phyloP scores from a whole-genome alignment of 2,888 invertebrate genomes.

The Amiota mariae region DNA sequence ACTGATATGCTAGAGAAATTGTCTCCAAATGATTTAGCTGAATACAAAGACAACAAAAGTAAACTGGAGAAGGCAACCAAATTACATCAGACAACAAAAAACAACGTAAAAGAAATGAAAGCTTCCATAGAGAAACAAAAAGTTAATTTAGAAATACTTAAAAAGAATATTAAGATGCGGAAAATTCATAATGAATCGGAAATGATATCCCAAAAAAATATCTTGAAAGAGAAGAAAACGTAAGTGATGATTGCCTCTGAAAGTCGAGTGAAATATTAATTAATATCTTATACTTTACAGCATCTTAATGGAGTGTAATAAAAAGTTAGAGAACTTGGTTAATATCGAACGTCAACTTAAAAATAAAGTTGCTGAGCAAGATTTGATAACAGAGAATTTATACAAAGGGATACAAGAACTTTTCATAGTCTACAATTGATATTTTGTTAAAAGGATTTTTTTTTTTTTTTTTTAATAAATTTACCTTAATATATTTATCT shows the following conservation, averaged over 20 bases:
- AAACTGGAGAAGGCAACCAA: constrained; percentile 37
- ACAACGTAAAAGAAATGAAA: constrained; percentile 12
- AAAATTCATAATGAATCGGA: constrained; percentile 36
- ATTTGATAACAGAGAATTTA: neutral
- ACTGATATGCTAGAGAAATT: constrained; percentile 47
- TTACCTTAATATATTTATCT: neutral
- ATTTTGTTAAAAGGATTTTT: neutral
- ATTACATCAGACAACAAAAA: neutral
- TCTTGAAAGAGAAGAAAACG: neutral
- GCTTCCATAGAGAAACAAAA: constrained; percentile 28
- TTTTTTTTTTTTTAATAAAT: neutral
- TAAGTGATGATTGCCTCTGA: neutral
- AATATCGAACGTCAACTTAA: constrained; percentile 15
- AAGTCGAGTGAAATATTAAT: no score
- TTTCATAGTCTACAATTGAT: neutral
- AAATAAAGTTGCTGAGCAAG: neutral
- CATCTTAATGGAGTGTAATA: neutral
- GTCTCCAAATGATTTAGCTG: constrained; percentile 39
- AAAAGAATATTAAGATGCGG: constrained; percentile 31
- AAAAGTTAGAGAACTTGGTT: constrained; percentile 22
- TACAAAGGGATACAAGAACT: neutral
- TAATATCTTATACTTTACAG: neutral
- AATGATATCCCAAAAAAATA: constrained; percentile 25
- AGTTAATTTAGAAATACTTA: constrained; percentile 22
- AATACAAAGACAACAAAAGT: constrained; percentile 30